Conservation (phyloP, 1,140 invertebrate genomes). For the Chironomus tepperi region DNA sequence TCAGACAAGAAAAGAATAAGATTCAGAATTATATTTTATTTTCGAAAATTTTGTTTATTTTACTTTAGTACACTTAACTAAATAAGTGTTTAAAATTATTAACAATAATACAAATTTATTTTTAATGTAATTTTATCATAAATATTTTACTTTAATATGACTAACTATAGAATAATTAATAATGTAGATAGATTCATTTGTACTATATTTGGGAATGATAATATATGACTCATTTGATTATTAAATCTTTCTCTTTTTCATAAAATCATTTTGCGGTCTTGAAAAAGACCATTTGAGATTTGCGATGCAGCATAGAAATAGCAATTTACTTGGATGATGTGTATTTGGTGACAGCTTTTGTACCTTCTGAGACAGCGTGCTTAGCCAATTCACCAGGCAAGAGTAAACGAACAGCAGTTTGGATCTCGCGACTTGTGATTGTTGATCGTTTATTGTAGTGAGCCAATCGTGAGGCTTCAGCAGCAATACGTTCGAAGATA, state of each 20-base stretch:
- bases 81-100: too few relatives aligned
- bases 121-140: too few relatives aligned
- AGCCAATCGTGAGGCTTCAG: constrained; percentile 56
- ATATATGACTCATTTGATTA: too few relatives aligned
- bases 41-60: too few relatives aligned
- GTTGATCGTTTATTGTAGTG: constrained; percentile 62
- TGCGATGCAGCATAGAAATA: not conserved
- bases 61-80: too few relatives aligned
- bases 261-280: not conserved
- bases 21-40: too few relatives aligned
- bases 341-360: constrained; percentile 52
- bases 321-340: constrained; percentile 44
- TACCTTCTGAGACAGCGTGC: constrained; percentile 48
- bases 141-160: too few relatives aligned
- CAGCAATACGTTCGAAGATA: constrained; percentile 59
- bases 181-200: too few relatives aligned
- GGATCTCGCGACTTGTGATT: constrained; percentile 47
- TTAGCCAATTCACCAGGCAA: constrained; percentile 52
- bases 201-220: too few relatives aligned
- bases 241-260: not conserved
- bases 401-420: constrained; percentile 46
- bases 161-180: too few relatives aligned
- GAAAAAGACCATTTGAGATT: not conserved
- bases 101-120: too few relatives aligned
- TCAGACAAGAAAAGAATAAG: too few relatives aligned